These are phyloP conservation scores for Orthonyx spaldingii DNA, from an alignment of 2,113 vertebrate genomes.

Conservation along the genomic window DNA sequence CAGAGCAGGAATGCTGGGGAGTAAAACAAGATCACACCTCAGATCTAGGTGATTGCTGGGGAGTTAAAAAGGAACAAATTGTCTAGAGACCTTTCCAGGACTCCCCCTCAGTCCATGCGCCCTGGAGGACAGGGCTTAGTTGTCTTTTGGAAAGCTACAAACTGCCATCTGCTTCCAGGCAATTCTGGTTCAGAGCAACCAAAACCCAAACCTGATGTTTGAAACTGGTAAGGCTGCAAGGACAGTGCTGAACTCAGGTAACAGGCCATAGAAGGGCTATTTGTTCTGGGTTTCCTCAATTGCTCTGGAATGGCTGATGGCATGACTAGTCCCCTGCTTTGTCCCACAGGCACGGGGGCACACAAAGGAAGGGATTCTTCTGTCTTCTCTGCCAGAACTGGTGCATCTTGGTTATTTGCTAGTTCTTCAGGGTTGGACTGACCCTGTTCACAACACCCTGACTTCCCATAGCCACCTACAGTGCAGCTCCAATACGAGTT, in stretches of 20 bases:
- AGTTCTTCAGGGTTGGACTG: neutral
- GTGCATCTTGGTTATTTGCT: neutral
- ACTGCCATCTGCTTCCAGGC: neutral
- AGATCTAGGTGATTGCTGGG: fast-evolving
- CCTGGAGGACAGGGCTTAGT: neutral
- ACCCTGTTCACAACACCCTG: neutral
- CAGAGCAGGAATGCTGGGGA: neutral
- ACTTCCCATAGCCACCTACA: neutral
- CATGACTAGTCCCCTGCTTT: neutral
- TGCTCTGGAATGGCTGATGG: neutral
- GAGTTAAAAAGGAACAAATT: neutral
- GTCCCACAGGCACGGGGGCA: neutral
- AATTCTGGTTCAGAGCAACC: neutral
- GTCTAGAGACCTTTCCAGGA: neutral
- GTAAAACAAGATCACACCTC: neutral
- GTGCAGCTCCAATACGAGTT: neutral
- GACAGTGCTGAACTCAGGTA: neutral
- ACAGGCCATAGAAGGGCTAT: neutral
- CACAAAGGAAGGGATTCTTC: neutral
- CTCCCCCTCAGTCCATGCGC: fast-evolving
- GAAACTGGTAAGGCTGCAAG: neutral
- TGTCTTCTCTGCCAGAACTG: neutral
- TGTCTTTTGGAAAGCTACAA: neutral
- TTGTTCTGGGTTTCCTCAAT: neutral
- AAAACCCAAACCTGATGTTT: neutral